phyloP scores from a whole-genome alignment of 1,140 invertebrate species.

The Drosophila subobscura region DNA sequence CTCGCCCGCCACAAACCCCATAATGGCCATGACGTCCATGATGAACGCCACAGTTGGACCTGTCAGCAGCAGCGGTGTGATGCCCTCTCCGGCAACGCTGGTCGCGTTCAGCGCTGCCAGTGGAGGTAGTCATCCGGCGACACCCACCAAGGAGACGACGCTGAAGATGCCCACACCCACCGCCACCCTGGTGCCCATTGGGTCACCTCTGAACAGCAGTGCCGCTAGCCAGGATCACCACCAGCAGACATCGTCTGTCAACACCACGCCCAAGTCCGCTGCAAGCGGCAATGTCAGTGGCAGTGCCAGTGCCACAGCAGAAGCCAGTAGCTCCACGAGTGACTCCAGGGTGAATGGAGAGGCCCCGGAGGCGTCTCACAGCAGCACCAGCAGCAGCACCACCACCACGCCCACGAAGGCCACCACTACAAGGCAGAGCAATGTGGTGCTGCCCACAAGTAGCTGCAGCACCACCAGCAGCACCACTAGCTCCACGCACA shows the following conservation, averaged over 20 bases:
- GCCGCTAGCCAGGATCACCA: constrained; percentile 15
- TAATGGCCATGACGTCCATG: constrained; percentile 81
- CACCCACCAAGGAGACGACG: constrained; percentile 57
- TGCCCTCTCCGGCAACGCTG: constrained; percentile 38
- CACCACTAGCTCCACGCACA: constrained; percentile 57
- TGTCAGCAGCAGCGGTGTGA: constrained; percentile 34
- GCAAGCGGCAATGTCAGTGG: constrained; percentile 15
- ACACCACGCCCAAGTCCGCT: constrained; percentile 15
- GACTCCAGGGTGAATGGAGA: constrained; percentile 54
- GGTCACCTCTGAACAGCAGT: constrained; percentile 34
- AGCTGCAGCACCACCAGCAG: constrained; percentile 64
- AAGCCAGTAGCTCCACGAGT: constrained; percentile 56
- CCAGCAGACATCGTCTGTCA: not conserved
- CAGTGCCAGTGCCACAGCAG: constrained; percentile 24
- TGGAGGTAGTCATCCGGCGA: constrained; percentile 32
- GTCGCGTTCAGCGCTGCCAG: constrained; percentile 49
- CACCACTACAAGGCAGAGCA: constrained; percentile 70
- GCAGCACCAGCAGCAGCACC: constrained; percentile 38
- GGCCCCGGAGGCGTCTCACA: constrained; percentile 22
- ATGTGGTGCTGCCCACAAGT: constrained; percentile 50
- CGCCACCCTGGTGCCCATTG: constrained; percentile 83
- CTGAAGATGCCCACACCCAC: constrained; percentile 42
- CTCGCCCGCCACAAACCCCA: constrained; percentile 75
- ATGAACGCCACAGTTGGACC: constrained; percentile 69
- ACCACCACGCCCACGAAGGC: constrained; percentile 74